phyloP scores from a whole-genome alignment of 2,888 invertebrate species.

The Xanthostigma xanthostigma region DNA sequence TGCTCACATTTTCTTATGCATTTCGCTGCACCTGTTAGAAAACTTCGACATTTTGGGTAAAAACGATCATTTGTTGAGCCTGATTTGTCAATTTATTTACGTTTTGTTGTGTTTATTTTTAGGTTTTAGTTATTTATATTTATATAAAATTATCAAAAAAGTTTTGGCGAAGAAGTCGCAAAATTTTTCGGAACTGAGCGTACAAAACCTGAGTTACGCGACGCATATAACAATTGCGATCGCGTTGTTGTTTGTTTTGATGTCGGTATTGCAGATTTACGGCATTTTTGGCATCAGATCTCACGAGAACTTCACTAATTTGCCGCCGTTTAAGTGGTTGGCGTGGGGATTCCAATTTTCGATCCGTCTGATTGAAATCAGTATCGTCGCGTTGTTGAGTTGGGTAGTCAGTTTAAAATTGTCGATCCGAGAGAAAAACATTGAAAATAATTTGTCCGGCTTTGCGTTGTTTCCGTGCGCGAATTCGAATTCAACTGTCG shows the following conservation, averaged over 20 bases:
- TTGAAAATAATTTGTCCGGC: slow-evolving; percentile 49
- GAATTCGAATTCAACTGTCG: slow-evolving; percentile 69
- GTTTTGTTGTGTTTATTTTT: slow-evolving; percentile 71
- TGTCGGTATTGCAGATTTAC: slow-evolving; percentile 74
- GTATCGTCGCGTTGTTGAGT: slow-evolving; percentile 71
- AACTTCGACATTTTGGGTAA: slow-evolving; percentile 29
- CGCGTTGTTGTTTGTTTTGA: slow-evolving; percentile 66
- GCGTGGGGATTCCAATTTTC: slow-evolving; percentile 87
- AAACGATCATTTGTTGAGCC: slow-evolving; percentile 38
- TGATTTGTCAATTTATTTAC: slow-evolving; percentile 74
- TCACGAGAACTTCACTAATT: slow-evolving; percentile 31
- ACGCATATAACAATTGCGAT: slow-evolving; percentile 81
- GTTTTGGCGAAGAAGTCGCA: slow-evolving; percentile 62
- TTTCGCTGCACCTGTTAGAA: slow-evolving; percentile 68
- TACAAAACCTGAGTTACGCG: slow-evolving; percentile 68
- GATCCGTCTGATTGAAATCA: slow-evolving; percentile 69
- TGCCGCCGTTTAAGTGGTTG: slow-evolving; percentile 66
- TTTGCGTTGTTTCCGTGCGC: slow-evolving; percentile 71
- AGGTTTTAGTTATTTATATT: slow-evolving; percentile 71
- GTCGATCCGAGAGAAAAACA: slow-evolving; percentile 58
- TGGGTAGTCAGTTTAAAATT: slow-evolving; percentile 63
- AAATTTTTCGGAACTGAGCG: slow-evolving; percentile 61
- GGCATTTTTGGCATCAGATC: slow-evolving; percentile 52
- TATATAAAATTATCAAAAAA: slow-evolving; percentile 62
- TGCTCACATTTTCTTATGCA: slow-evolving; percentile 63